Base-by-base conservation (phyloP, 2,888 invertebrate genomes). In the Apoda limacodes region DNA sequence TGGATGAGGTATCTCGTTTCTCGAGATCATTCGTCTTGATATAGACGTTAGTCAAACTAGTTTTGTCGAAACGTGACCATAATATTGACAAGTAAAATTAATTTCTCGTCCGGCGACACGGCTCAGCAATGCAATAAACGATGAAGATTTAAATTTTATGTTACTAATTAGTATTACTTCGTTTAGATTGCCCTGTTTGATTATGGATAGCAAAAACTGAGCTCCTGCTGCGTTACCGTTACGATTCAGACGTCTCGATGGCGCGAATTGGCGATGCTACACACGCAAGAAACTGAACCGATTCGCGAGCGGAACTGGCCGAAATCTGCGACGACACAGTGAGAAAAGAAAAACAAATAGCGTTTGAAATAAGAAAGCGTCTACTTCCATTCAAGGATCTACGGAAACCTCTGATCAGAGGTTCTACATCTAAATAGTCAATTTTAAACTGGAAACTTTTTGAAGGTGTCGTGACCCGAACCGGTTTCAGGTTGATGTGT, bases 41-140 rank as follows among this genome's bases (percentile, higher is more conserved):
- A 66, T 59, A 62, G 65, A 70, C 63, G 63, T 68, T 63, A 66
- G 58, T 55, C 50, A 61, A 71, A 74, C 70, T 60, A 63, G 69
- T 72, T 72, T 60, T 47, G 49, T 55, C 52, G 53, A 60, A 68
- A 65, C 63, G 63, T 64, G 68, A 64, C 67, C 63, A 65, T 67
- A 69, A 67, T 64, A 69, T 69, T 66, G 71, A 68, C 67, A 66
- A 64, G 61, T 57, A 59, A 57, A 60, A 68, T 68, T 65, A 62
- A 69, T 68, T 63, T 62, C 50, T 53, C 48, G 54, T 44, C 46
- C 51, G 48, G 53, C 55, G 55, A 57, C 57, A 58, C 52, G 51
- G 41, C 50, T 7, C 39, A 39, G 46, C 37, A 41, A 53, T 55
- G 17, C 17, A 17, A 56, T 57, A 55, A 58, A 54, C 48, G 39